Evolutionary conservation across 2,797 vertebrate genomes (phyloP).

Genomic region (Peromyscus attwateri): DNA sequence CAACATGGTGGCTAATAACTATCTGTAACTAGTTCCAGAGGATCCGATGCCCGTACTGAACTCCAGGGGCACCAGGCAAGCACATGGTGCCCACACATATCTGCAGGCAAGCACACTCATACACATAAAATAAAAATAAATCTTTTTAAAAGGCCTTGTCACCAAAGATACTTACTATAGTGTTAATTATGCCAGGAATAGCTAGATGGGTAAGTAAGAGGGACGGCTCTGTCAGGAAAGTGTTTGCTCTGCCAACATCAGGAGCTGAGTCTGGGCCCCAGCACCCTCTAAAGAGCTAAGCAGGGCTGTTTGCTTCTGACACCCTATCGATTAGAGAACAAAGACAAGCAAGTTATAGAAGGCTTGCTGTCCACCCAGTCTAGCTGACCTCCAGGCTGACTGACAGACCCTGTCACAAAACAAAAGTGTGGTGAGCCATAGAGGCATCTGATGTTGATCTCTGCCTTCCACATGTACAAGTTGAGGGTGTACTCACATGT

Average conservation of each 20-base stretch:
- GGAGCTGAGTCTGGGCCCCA: background rate
- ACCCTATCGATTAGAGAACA: background rate
- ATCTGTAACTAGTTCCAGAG: background rate
- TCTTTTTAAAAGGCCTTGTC: slow-evolving; percentile 8
- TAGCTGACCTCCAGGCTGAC: background rate
- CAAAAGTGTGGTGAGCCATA: background rate
- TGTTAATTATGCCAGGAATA: slow-evolving; percentile 21
- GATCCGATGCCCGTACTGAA: background rate
- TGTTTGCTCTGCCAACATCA: background rate
- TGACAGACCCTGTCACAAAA: background rate
- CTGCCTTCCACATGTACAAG: background rate
- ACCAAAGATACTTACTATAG: background rate
- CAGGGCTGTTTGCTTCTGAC: background rate
- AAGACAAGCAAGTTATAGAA: background rate
- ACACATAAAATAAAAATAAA: background rate
- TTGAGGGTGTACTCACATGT: background rate
- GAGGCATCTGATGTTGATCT: background rate
- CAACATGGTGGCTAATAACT: background rate
- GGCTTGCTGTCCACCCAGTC: background rate
- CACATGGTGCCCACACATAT: background rate
- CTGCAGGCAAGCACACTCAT: background rate
- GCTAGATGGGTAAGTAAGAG: background rate
- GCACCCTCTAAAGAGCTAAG: background rate
- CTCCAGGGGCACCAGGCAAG: background rate
- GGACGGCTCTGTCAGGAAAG: background rate